Percentiles rank a stretch among this genome's conserved stretches.
Conservation (phyloP, 2,113 vertebrate genomes). For the Dicaeum eximium region DNA sequence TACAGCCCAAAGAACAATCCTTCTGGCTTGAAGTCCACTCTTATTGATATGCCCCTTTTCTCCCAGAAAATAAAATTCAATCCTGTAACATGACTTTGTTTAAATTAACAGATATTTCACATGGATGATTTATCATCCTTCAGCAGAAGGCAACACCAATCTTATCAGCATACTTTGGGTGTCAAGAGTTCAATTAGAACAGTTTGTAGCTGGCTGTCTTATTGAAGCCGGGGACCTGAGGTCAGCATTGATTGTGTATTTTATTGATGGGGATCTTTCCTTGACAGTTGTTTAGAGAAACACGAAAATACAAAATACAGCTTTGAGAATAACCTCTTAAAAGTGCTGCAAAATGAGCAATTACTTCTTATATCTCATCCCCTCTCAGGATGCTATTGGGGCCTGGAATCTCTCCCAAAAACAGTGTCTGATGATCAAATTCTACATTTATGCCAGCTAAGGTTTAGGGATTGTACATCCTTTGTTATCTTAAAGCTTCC, state of each 20-base stretch:
- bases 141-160: background rate
- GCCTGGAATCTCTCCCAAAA: background rate
- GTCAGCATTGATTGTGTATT: background rate
- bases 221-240: background rate
- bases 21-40: background rate
- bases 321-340: background rate
- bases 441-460: background rate
- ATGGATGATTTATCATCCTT: conserved; percentile 18
- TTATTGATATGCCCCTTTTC: background rate
- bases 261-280: background rate
- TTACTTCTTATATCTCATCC: background rate
- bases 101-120: conserved; percentile 3
- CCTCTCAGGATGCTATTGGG: background rate
- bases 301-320: background rate
- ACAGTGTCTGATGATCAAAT: background rate
- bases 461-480: background rate
- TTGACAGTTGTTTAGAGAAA: background rate
- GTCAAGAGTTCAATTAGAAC: background rate
- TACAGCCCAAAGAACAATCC: background rate
- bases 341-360: background rate
- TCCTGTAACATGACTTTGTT: background rate
- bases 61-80: background rate
- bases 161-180: background rate
- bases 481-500: background rate
- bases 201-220: background rate